phyloP scores from a whole-genome alignment of 2,113 vertebrate species.

The Cheirogaleus medius region DNA sequence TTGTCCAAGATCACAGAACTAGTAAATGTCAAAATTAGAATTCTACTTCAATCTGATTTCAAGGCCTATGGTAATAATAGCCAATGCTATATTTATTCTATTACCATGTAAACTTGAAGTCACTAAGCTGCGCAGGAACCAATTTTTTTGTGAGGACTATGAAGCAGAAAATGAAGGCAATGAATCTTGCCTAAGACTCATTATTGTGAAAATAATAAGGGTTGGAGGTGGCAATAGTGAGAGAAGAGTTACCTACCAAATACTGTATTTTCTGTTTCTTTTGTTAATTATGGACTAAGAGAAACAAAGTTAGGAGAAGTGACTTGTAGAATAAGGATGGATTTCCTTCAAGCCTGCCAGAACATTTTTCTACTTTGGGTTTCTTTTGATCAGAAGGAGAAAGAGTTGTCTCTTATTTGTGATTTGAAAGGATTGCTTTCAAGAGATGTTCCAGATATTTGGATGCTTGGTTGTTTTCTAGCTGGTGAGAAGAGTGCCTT shows the following conservation, averaged over 20 bases:
- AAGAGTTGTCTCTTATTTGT: not conserved
- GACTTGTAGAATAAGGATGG: not conserved
- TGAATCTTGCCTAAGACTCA: not conserved
- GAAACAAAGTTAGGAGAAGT: not conserved
- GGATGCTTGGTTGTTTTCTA: not conserved
- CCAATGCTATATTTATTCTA: not conserved
- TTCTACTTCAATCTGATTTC: not conserved
- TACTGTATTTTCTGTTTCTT: not conserved
- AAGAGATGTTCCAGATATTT: not conserved
- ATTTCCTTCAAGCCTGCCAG: not conserved
- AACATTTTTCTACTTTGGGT: not conserved
- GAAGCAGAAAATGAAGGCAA: not conserved
- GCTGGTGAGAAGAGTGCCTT: not conserved
- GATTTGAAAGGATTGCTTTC: not conserved
- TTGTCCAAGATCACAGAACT: not conserved
- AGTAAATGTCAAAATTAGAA: not conserved
- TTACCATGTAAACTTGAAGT: not conserved
- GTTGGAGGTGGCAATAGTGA: not conserved
- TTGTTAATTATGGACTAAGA: not conserved
- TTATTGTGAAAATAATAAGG: not conserved
- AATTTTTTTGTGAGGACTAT: not conserved
- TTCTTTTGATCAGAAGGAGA: constrained; percentile 24
- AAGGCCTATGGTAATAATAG: not conserved
- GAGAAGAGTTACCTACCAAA: not conserved
- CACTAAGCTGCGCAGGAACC: not conserved